phyloP scores from a whole-genome alignment of 1,140 invertebrate species.

The Diabrotica virgifera region DNA sequence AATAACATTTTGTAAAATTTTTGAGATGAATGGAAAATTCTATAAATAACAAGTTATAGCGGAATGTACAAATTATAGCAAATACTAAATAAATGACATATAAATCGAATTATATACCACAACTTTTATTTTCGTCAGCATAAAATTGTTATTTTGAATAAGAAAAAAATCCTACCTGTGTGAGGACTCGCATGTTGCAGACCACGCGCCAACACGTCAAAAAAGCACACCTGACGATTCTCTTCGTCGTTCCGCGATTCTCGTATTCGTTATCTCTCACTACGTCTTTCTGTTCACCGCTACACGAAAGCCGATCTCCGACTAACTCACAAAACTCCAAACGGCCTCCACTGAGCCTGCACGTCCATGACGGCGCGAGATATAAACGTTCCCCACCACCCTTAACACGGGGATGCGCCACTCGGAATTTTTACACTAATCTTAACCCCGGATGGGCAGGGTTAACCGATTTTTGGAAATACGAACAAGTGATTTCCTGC shows the following conservation, averaged over 20 bases:
- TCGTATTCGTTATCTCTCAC: neutral
- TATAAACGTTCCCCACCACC: conserved; percentile 13
- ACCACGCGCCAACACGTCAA: conserved; percentile 1
- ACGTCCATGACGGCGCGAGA: conserved; percentile 3
- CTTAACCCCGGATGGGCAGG: too few relatives aligned
- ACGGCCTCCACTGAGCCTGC: conserved; percentile 4
- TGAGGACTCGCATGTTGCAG: conserved; percentile 12
- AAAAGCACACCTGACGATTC: conserved; percentile 12
- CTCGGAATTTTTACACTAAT: too few relatives aligned
- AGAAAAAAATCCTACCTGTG: conserved; percentile 12
- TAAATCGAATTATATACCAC: too few relatives aligned
- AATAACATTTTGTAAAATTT: too few relatives aligned
- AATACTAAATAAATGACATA: too few relatives aligned
- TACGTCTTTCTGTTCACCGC: neutral
- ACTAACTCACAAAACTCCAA: conserved; percentile 3
- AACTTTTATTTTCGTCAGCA: neutral
- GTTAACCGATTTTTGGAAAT: too few relatives aligned
- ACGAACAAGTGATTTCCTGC: too few relatives aligned
- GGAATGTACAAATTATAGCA: too few relatives aligned
- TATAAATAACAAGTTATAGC: too few relatives aligned
- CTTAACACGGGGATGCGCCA: conserved; percentile 14
- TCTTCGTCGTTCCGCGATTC: neutral
- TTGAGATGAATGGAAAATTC: too few relatives aligned
- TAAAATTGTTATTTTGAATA: neutral
- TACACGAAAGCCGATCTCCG: neutral